A percentile compares a stretch with the other conserved stretches of the same genome.
phyloP scores from a whole-genome alignment of 2,797 vertebrate genomes.

The Etheostoma perlongum region DNA sequence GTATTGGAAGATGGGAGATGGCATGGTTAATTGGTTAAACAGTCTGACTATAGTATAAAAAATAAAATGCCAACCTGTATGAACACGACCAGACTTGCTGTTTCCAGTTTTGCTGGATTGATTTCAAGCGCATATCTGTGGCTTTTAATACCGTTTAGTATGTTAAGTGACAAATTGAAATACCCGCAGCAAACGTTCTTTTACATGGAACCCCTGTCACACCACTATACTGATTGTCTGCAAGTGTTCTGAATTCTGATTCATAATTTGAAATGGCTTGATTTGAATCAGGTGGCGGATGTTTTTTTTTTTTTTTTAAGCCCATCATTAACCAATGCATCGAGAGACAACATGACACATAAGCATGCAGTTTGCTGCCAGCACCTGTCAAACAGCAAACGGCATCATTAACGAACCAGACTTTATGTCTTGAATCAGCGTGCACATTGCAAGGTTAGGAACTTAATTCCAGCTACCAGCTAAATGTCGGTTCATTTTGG shows the following conservation, averaged over 20 bases:
- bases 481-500: constrained; percentile 35
- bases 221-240: background rate
- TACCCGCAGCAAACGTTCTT: constrained; percentile 9
- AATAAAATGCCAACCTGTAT: constrained; percentile 37
- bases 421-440: constrained; percentile 28
- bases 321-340: background rate
- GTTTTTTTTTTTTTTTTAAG: constrained; percentile 3
- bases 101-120: constrained; percentile 10
- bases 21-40: constrained; percentile 38
- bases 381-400: constrained; percentile 31
- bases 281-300: background rate
- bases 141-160: constrained; percentile 25
- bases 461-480: constrained; percentile 5
- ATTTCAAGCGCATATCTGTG: constrained; percentile 49
- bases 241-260: background rate
- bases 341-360: background rate
- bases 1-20: constrained; percentile 14
- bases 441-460: constrained; percentile 14
- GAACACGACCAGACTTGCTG: constrained; percentile 51
- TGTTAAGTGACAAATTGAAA: constrained; percentile 12
- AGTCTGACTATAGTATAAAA: constrained; percentile 14
- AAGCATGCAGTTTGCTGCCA: constrained; percentile 28
- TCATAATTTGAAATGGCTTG: background rate
- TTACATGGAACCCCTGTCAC: constrained; percentile 4
- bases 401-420: constrained; percentile 41